These are phyloP conservation scores for Pachycephala philippinensis DNA, from an alignment of 2,113 vertebrate genomes.

Conservation along the genomic window DNA sequence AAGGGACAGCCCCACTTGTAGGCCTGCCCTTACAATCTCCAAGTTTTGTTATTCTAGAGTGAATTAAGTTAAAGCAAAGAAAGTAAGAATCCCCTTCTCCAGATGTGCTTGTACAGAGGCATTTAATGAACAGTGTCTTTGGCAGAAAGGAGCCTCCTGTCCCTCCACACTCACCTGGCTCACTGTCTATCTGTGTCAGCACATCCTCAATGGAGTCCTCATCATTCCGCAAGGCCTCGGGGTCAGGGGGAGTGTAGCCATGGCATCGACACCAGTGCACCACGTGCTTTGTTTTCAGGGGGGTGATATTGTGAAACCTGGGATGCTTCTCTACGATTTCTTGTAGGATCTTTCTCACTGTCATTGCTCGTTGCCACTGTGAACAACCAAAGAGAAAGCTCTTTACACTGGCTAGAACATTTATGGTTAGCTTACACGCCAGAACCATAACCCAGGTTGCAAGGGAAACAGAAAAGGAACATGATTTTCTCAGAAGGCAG, in stretches of 20 bases:
- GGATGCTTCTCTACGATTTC: slow-evolving; percentile 88
- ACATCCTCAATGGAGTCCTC: slow-evolving; percentile 95
- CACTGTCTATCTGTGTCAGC: slow-evolving; percentile 93
- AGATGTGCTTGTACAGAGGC: accelerated
- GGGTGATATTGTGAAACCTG: slow-evolving; percentile 82
- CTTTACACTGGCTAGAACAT: neutral
- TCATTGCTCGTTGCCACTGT: slow-evolving; percentile 93
- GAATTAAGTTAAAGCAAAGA: neutral
- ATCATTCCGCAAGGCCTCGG: slow-evolving; percentile 76
- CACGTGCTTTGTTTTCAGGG: slow-evolving; percentile 90
- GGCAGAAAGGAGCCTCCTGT: neutral
- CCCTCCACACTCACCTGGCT: slow-evolving; percentile 76
- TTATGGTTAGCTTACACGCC: neutral
- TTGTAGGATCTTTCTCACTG: slow-evolving; percentile 87
- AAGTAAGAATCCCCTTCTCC: neutral
- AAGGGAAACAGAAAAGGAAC: neutral
- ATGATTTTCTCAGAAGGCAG: neutral
- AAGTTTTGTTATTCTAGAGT: neutral
- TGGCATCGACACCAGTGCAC: slow-evolving; percentile 93
- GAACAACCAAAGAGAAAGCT: slow-evolving; percentile 15
- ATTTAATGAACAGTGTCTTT: neutral
- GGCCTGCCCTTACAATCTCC: neutral
- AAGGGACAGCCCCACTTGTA: neutral
- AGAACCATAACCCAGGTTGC: neutral
- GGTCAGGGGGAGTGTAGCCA: slow-evolving; percentile 92